Conservation (phyloP, 1,140 invertebrate genomes). For the Helicoverpa armigera region DNA sequence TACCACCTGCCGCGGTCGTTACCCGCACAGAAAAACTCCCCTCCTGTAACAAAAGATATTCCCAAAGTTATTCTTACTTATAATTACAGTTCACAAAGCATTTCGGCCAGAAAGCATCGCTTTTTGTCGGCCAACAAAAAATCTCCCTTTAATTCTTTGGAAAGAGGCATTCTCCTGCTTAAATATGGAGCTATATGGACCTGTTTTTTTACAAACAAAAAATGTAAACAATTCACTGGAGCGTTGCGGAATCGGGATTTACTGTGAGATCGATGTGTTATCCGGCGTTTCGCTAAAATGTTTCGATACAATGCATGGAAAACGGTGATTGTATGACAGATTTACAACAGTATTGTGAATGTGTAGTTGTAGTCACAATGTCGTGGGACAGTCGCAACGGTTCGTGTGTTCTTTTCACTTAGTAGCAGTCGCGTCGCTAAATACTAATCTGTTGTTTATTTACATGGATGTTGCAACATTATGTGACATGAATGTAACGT, state of each 20-base stretch:
- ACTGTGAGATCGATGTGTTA: slow-evolving; percentile 60
- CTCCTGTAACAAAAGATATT: slow-evolving; percentile 80
- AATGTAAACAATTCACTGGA: slow-evolving; percentile 81
- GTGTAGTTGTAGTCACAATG: slow-evolving; percentile 51
- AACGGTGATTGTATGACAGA: slow-evolving; percentile 29
- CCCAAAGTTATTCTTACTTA: slow-evolving; percentile 84
- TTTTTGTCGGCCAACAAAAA: slow-evolving; percentile 79
- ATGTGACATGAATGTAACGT: slow-evolving; percentile 10
- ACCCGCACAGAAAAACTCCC: slow-evolving; percentile 83
- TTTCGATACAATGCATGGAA: slow-evolving; percentile 56
- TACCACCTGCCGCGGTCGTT: slow-evolving; percentile 85
- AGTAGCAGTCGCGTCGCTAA: neutral
- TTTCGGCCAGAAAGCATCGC: slow-evolving; percentile 71
- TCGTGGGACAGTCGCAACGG: slow-evolving; percentile 45
- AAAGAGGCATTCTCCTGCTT: slow-evolving; percentile 73
- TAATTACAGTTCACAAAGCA: slow-evolving; percentile 82
- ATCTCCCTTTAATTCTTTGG: slow-evolving; percentile 74
- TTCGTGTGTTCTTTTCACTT: slow-evolving; percentile 10
- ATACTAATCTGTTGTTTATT: slow-evolving; percentile 31
- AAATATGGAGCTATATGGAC: slow-evolving; percentile 69
- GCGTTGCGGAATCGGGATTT: slow-evolving; percentile 60
- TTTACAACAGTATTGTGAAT: slow-evolving; percentile 45
- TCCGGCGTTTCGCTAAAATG: slow-evolving; percentile 51
- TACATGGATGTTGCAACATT: slow-evolving; percentile 31
- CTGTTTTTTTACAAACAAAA: slow-evolving; percentile 76